Conservation (phyloP, 2,113 vertebrate species). For the Amazona vittata region DNA sequence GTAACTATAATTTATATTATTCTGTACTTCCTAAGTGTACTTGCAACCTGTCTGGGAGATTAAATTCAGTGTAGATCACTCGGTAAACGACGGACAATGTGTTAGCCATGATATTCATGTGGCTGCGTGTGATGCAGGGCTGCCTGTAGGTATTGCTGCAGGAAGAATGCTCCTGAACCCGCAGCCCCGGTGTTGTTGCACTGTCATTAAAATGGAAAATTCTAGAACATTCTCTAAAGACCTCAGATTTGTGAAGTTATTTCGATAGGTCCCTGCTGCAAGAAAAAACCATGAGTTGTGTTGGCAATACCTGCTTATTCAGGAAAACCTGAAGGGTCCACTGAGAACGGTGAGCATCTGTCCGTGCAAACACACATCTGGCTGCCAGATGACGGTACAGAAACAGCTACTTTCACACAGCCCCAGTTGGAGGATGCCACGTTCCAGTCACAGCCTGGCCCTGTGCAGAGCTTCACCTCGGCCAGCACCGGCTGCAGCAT, state of each 20-base stretch:
- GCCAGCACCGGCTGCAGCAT: background rate
- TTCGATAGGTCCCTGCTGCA: background rate
- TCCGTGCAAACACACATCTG: accelerated
- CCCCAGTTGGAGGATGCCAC: background rate
- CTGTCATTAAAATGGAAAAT: background rate
- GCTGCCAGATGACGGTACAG: background rate
- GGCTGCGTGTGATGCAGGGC: background rate
- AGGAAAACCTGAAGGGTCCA: too few species aligned
- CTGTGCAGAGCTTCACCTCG: background rate
- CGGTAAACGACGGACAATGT: too few species aligned
- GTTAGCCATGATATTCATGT: too few species aligned
- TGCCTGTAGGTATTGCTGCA: background rate
- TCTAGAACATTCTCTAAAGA: background rate
- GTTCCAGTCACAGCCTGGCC: background rate
- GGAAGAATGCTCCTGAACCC: too few species aligned
- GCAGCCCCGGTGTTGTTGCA: background rate
- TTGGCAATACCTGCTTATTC: background rate
- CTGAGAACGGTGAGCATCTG: background rate
- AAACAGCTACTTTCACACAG: accelerated
- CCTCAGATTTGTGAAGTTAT: background rate
- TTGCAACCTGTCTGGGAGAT: background rate
- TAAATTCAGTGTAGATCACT: background rate
- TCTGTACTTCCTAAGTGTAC: background rate
- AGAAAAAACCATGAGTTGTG: background rate
- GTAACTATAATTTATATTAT: background rate